phyloP scores from a whole-genome alignment of 1,140 invertebrate species.

The Arion vulgaris region DNA sequence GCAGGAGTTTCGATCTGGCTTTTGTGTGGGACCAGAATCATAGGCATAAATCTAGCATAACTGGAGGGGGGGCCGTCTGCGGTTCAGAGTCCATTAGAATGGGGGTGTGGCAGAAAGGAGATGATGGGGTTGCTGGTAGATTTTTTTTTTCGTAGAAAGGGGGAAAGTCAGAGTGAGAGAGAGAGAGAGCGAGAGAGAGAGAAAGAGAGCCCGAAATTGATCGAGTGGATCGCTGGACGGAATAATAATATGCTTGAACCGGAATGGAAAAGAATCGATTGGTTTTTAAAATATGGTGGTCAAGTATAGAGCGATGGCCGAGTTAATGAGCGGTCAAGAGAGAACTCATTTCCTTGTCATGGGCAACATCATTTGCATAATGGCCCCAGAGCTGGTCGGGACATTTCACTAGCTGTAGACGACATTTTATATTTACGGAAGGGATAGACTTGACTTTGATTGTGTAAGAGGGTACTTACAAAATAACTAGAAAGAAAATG shows the following conservation, averaged over 20 bases:
- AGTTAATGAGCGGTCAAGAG: slow-evolving; percentile 31
- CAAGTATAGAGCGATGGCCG: background rate
- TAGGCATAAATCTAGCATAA: background rate
- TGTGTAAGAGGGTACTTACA: background rate
- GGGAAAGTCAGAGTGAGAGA: background rate
- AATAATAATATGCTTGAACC: slow-evolving; percentile 36
- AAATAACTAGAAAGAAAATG: too few species aligned
- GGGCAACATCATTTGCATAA: slow-evolving; percentile 26
- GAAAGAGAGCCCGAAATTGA: background rate
- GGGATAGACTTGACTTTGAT: background rate
- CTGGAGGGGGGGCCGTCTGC: background rate
- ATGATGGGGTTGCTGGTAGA: background rate
- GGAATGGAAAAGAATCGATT: slow-evolving; percentile 38
- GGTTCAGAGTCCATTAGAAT: background rate
- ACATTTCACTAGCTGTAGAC: background rate
- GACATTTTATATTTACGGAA: background rate
- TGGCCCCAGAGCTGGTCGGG: background rate
- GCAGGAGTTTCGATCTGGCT: background rate
- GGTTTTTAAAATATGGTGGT: slow-evolving; percentile 38
- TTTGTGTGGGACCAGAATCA: background rate
- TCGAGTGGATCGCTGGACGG: slow-evolving; percentile 15
- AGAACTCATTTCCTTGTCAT: slow-evolving; percentile 27
- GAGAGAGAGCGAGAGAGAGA: background rate
- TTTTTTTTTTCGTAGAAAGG: background rate
- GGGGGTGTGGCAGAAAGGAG: background rate